Evolutionary conservation across 2,888 invertebrate species (phyloP).

Genomic region (Chrysina gloriosa): DNA sequence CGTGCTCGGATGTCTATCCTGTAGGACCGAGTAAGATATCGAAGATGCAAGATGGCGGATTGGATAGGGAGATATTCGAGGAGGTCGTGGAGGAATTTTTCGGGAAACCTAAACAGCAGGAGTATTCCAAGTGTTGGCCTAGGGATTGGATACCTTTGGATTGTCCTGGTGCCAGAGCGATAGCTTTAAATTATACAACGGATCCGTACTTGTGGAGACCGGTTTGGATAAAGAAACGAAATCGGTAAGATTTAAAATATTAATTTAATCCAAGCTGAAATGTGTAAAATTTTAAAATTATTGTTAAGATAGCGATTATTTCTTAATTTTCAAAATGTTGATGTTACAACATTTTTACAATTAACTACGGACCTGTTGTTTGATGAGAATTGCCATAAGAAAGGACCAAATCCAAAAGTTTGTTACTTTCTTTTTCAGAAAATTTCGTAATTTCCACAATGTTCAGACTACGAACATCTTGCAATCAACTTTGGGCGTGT

Average conservation of each 20-base stretch:
- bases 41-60: slow-evolving; percentile 48
- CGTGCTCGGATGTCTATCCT: slow-evolving; percentile 53
- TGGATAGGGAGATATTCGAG: slow-evolving; percentile 45
- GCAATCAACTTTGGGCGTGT: too few relatives aligned
- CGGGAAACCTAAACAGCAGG: slow-evolving; percentile 13
- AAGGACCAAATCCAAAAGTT: too few relatives aligned
- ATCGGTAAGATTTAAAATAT: slow-evolving; percentile 65
- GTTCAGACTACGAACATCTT: too few relatives aligned
- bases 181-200: slow-evolving; percentile 86
- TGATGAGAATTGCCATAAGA: too few relatives aligned
- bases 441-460: too few relatives aligned
- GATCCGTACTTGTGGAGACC: slow-evolving; percentile 82
- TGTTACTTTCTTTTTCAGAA: too few relatives aligned
- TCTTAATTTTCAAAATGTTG: too few relatives aligned
- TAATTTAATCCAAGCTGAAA: not conserved
- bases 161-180: slow-evolving; percentile 79
- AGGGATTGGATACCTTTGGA: slow-evolving; percentile 87
- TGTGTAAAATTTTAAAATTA: not conserved
- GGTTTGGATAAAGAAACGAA: slow-evolving; percentile 76
- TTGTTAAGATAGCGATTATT: too few relatives aligned
- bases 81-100: slow-evolving; percentile 45
- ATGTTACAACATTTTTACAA: too few relatives aligned
- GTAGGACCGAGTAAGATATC: slow-evolving; percentile 55
- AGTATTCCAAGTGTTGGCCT: slow-evolving; percentile 82
- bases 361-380: too few relatives aligned